Evolutionary conservation across 2,797 vertebrate species (phyloP).

Genomic region (Notolepis coatsorum): DNA sequence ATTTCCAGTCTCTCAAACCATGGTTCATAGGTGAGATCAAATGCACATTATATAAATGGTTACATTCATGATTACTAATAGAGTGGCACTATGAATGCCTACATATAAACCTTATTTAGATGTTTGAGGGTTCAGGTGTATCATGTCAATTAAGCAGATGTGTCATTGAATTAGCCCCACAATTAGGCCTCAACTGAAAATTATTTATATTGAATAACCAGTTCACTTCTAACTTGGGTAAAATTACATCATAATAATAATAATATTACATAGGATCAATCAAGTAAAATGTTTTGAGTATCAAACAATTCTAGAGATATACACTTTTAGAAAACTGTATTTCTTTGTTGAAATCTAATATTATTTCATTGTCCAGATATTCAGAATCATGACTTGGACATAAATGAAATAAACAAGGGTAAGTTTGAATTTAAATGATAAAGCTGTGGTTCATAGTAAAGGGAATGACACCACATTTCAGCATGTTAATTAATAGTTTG

Average conservation of each 20-base stretch:
- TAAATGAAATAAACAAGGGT: conserved; percentile 51
- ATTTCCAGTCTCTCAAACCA: conserved; percentile 7
- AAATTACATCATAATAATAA: no score
- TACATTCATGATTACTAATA: no score
- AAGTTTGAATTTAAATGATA: conserved; percentile 9
- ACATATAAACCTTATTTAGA: neutral
- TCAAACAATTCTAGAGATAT: neutral
- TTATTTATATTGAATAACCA: no score
- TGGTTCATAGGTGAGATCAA: conserved; percentile 15
- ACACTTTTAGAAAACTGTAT: neutral
- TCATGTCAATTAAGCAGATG: no score
- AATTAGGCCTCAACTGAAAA: no score
- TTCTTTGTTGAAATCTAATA: neutral
- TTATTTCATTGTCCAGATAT: conserved; percentile 32
- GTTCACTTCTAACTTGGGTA: no score
- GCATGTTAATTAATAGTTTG: neutral
- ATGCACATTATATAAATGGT: neutral
- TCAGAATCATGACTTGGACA: neutral
- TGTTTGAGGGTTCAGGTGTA: conserved; percentile 45
- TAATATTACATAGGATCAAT: no score
- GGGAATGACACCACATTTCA: neutral
- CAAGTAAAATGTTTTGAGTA: no score
- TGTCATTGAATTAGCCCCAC: no score
- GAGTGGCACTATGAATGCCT: neutral
- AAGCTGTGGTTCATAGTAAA: no score